Conservation (phyloP, 2,888 invertebrate species). For the Dynastes maya region DNA sequence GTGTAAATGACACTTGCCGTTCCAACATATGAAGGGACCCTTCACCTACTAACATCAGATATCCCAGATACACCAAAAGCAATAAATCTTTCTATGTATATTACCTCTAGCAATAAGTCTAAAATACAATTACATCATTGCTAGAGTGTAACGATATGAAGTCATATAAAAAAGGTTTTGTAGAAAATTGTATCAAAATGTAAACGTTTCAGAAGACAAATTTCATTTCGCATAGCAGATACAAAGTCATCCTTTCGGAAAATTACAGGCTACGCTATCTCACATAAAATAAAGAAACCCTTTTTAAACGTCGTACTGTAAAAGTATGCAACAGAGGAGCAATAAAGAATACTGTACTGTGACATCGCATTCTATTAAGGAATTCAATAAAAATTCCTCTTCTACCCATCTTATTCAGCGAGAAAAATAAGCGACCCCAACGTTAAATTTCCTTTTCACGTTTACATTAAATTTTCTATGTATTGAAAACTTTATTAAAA, state of each 20-base stretch:
- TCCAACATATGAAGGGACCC: not conserved
- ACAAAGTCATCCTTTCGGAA: not conserved
- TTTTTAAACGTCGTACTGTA: slow-evolving; percentile 6
- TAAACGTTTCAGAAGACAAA: slow-evolving; percentile 10
- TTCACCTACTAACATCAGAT: not conserved
- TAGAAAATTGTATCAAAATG: slow-evolving; percentile 1
- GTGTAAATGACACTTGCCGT: not conserved
- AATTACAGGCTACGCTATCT: not conserved
- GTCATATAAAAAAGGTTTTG: not conserved
- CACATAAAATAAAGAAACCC: slow-evolving; percentile 14
- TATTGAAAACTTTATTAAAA: slow-evolving; percentile 9
- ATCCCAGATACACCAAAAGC: not conserved
- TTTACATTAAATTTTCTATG: not conserved
- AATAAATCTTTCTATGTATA: not conserved
- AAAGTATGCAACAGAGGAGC: slow-evolving; percentile 17
- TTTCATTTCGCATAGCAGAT: slow-evolving; percentile 10
- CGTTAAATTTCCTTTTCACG: slow-evolving; percentile 3
- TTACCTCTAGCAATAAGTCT: not conserved
- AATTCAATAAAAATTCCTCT: slow-evolving; percentile 23
- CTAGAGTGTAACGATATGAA: not conserved
- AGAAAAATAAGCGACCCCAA: not conserved
- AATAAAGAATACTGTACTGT: slow-evolving; percentile 17
- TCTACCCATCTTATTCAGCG: slow-evolving; percentile 5
- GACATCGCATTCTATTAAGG: slow-evolving; percentile 20
- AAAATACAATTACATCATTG: not conserved